phyloP scores from a whole-genome alignment of 2,888 invertebrate genomes.

The Thumatha senex region DNA sequence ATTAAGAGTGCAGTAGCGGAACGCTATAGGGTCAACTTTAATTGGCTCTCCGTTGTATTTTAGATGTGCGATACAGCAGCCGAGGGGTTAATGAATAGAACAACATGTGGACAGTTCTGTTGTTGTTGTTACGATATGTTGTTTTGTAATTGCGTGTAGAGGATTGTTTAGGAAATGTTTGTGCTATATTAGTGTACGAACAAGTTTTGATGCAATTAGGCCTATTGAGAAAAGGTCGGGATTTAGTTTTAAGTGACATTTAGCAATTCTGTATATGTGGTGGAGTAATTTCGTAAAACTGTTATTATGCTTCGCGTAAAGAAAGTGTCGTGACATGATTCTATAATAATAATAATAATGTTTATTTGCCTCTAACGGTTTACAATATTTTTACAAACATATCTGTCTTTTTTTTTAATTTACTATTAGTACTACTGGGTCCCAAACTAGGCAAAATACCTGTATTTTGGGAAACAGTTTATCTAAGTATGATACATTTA shows the following conservation, averaged over 20 bases:
- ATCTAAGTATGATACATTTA: too few relatives aligned
- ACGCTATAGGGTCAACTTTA: constrained; percentile 75
- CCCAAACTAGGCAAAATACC: too few relatives aligned
- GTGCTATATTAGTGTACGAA: constrained; percentile 31
- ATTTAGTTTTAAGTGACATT: constrained; percentile 15
- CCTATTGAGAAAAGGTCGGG: constrained; percentile 25
- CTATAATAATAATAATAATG: too few relatives aligned
- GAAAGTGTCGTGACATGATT: background rate
- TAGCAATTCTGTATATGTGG: constrained; percentile 5
- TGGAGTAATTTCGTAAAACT: constrained; percentile 3
- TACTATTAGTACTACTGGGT: too few relatives aligned
- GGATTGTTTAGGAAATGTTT: constrained; percentile 41
- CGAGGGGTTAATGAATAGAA: constrained; percentile 71
- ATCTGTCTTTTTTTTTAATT: too few relatives aligned
- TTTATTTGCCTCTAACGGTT: too few relatives aligned
- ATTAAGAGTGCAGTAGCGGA: constrained; percentile 79
- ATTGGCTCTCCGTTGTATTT: constrained; percentile 72
- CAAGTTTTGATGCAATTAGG: constrained; percentile 38
- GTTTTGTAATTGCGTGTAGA: constrained; percentile 66
- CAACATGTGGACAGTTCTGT: constrained; percentile 66
- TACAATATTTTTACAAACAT: too few relatives aligned
- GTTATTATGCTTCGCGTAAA: background rate
- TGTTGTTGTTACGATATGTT: constrained; percentile 63
- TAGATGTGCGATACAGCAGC: constrained; percentile 73
- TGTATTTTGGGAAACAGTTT: too few relatives aligned